These are phyloP conservation scores for Typhlichthys subterraneus DNA, from an alignment of 2,797 vertebrate species.

Conservation along the genomic window DNA sequence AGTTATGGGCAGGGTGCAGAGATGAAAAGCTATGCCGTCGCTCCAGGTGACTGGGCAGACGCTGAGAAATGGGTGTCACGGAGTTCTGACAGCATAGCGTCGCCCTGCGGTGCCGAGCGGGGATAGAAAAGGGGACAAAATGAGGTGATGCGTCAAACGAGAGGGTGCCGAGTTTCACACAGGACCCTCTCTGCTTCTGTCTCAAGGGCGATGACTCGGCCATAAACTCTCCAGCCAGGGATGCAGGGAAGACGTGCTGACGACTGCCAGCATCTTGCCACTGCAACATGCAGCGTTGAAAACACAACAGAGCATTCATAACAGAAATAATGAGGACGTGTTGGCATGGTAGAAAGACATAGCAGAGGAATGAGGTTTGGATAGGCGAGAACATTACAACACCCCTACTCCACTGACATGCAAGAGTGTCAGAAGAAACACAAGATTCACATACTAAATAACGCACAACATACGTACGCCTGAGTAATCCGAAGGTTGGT, in stretches of 20 bases:
- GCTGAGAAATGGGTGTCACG: slow-evolving; percentile 57
- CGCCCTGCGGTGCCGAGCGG: slow-evolving; percentile 39
- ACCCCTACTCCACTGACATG: slow-evolving; percentile 39
- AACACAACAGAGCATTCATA: slow-evolving; percentile 71
- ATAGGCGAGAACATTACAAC: slow-evolving; percentile 33
- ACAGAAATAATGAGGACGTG: slow-evolving; percentile 46
- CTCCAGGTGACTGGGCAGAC: slow-evolving; percentile 70
- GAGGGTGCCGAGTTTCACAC: slow-evolving; percentile 63
- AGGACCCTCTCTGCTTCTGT: slow-evolving; percentile 58
- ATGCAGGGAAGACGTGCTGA: slow-evolving; percentile 46
- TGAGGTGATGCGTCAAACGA: slow-evolving; percentile 40
- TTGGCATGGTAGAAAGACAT: slow-evolving; percentile 34
- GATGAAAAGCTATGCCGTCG: slow-evolving; percentile 59
- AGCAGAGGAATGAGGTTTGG: slow-evolving; percentile 46
- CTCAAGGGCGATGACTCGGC: slow-evolving; percentile 63
- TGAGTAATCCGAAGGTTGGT: slow-evolving; percentile 29
- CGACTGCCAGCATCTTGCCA: slow-evolving; percentile 57
- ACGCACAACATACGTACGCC: slow-evolving; percentile 2
- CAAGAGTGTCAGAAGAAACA: slow-evolving; percentile 46
- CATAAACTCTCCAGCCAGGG: slow-evolving; percentile 70
- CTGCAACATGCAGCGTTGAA: slow-evolving; percentile 68
- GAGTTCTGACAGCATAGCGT: slow-evolving; percentile 47
- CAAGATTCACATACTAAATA: slow-evolving; percentile 23
- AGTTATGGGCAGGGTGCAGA: slow-evolving; percentile 24
- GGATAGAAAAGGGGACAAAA: slow-evolving; percentile 34